Evolutionary conservation across 2,797 vertebrate genomes (phyloP), one percentile per base, ranked within the genome.

Genomic region (Lacerta viridis): DNA sequence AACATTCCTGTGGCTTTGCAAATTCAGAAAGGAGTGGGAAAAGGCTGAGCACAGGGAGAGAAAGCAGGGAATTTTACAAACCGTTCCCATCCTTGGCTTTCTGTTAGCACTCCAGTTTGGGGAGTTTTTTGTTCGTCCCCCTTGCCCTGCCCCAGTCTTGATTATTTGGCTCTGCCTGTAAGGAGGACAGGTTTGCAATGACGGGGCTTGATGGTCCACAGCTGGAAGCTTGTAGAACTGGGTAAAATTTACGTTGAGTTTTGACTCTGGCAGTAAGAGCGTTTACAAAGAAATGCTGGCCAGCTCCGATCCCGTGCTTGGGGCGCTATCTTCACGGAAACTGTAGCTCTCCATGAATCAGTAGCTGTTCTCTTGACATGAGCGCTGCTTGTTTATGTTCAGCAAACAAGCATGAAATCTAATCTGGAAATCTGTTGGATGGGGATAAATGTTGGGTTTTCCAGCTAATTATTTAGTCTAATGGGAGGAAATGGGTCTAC

Each of bases 281-380:
- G 25, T 7, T 75, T 78, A 50, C 66, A 0, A 6, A 92, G 88
- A 94, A 94, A 72, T 0, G 0, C 41, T 5, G 77, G 78, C 75
- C 85, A 78, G 87, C 64, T 72, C 82, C 61, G 84, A 84, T 89
- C 91, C 4, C 5, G 90, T 89, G 36, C 85, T 87, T 8, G 71
- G 88, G 87, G 84, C 50, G 72, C 90, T 88, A 50, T 92, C 50
- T 72, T 87, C 72, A 59, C 2, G 13, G 20, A 79, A 36, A 84
- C 13, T 20, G 25, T 41, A 91, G 80, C 88, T 93, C 76, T 90
- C 89, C 3, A 0, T 83, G 88, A 92, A 93, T 80, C 92, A 88
- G 78, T 18, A 13, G 20, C 23, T 29, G 80, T 50, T 80, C 8
- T 68, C 76, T 41, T 43, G 36, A 36, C 71, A 41, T 69, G 41